A percentile compares a stretch with the other conserved stretches of the same genome.
Conservation (phyloP, 1,140 invertebrate genomes). For the Dysdera silvatica region DNA sequence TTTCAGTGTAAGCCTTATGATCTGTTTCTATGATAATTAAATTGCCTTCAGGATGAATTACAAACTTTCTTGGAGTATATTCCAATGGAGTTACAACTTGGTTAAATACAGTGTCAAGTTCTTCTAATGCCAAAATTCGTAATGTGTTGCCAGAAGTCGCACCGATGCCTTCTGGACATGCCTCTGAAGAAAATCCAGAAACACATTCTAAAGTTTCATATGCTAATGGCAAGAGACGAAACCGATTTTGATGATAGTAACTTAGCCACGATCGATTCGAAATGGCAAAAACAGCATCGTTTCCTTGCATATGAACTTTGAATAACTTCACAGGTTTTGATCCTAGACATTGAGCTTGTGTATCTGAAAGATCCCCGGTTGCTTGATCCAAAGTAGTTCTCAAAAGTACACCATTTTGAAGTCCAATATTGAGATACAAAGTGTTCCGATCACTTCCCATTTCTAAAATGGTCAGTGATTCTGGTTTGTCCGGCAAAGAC, state of each 20-base stretch:
- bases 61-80: slow-evolving; percentile 92
- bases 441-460: slow-evolving; percentile 61
- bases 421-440: slow-evolving; percentile 93
- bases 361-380: slow-evolving; percentile 94
- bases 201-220: slow-evolving; percentile 97
- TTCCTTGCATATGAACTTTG: slow-evolving; percentile 87
- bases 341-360: slow-evolving; percentile 89
- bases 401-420: slow-evolving; percentile 92
- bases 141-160: slow-evolving; percentile 97
- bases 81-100: slow-evolving; percentile 77
- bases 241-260: slow-evolving; percentile 94
- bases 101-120: slow-evolving; percentile 97
- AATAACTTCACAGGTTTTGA: slow-evolving; percentile 93
- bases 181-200: slow-evolving; percentile 95
- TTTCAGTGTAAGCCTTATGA: slow-evolving; percentile 96
- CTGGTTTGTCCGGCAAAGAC: slow-evolving; percentile 88
- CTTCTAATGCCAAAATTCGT: slow-evolving; percentile 92
- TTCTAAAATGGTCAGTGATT: slow-evolving; percentile 95
- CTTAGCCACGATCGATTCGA: slow-evolving; percentile 96
- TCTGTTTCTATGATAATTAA: slow-evolving; percentile 88
- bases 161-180: slow-evolving; percentile 98
- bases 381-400: slow-evolving; percentile 93
- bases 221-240: slow-evolving; percentile 89
- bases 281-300: slow-evolving; percentile 93
- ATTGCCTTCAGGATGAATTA: slow-evolving; percentile 85